Base-by-base conservation (phyloP, 2,888 invertebrate genomes). In the Agelastica alni region DNA sequence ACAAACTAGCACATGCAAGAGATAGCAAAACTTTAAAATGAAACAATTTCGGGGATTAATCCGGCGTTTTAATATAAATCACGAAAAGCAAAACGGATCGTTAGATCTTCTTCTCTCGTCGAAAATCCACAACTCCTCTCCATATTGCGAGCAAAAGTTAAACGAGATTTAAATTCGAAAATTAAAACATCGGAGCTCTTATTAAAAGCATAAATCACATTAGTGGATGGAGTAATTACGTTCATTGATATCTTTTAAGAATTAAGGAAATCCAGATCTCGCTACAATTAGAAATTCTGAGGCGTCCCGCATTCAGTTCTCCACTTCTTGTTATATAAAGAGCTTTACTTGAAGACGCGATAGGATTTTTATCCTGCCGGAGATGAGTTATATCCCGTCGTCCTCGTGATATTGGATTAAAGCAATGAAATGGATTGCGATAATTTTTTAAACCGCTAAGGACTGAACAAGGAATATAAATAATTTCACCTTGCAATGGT, bases 161-260 rank as follows among this genome's bases (percentile, higher is more conserved):
- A 57, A 57, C 48, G 61, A 54, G 58, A 56, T 60, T 60, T 63
- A 62, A 62, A 61, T 65, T 62, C 59, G 57, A 61, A 64, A 62
- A 61, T 59, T 62, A 59, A 64, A 60, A 66, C 60, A 65, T 68
- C 63, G 64, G 52, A 58, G 55, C 52, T n/a, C n/a, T 67, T 69
- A 70, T 70, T 70, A 68, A 68, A 65, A 61, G 63, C 68, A 67
- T 70, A 68, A 68, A 69, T 70, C 70, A 69, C 61, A 65, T 58
- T 58, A 58, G 58, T 53, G 61, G 63, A 57, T 59, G 46, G 57
- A 67, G 66, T 69, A 70, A 71, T 71, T 71, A 70, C 62, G 61
- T 66, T 64, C 69, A 72, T 73, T 72, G 72, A 69, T 71, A 70
- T 72, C 72, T 72, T 71, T 43, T 69, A 70, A 70, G 69, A 73